phyloP scores from a whole-genome alignment of 2,113 vertebrate species.

The Entelurus aequoreus region DNA sequence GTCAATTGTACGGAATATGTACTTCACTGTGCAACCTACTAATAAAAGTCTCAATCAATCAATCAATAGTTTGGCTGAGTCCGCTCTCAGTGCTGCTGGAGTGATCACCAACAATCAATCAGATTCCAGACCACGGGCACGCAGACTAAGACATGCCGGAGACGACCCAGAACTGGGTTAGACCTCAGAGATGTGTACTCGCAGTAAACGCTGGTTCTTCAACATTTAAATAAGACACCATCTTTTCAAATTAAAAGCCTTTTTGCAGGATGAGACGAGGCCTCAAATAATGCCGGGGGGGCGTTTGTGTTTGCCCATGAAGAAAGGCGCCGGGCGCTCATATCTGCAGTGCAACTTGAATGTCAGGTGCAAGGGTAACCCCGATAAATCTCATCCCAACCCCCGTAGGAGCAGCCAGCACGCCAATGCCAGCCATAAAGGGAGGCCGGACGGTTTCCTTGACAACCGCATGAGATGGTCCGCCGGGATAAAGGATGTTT shows the following conservation, averaged over 20 bases:
- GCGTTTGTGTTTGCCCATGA: conserved; percentile 4
- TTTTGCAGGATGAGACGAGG: neutral
- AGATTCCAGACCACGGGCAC: no score
- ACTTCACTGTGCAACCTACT: no score
- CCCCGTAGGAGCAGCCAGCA: conserved; percentile 30
- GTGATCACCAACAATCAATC: no score
- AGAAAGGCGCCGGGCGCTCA: neutral
- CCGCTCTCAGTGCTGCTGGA: no score
- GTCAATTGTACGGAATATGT: no score
- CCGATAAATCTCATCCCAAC: conserved; percentile 33
- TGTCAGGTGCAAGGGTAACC: conserved; percentile 48
- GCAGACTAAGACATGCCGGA: no score
- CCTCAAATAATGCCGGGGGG: neutral
- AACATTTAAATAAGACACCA: neutral
- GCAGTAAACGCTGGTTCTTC: neutral
- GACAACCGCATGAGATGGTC: conserved; percentile 36
- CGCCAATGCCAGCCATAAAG: conserved; percentile 22
- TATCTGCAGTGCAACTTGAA: conserved; percentile 30
- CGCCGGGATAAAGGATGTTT: conserved; percentile 30
- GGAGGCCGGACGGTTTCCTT: conserved; percentile 36
- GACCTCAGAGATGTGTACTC: no score
- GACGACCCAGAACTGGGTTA: no score
- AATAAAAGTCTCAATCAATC: no score
- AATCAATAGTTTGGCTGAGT: no score
- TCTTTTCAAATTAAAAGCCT: neutral